Percentiles rank a stretch among this genome's conserved stretches.
Evolutionary conservation across 2,888 invertebrate species (phyloP).

Genomic region (Pachymerium ferrugineum): DNA sequence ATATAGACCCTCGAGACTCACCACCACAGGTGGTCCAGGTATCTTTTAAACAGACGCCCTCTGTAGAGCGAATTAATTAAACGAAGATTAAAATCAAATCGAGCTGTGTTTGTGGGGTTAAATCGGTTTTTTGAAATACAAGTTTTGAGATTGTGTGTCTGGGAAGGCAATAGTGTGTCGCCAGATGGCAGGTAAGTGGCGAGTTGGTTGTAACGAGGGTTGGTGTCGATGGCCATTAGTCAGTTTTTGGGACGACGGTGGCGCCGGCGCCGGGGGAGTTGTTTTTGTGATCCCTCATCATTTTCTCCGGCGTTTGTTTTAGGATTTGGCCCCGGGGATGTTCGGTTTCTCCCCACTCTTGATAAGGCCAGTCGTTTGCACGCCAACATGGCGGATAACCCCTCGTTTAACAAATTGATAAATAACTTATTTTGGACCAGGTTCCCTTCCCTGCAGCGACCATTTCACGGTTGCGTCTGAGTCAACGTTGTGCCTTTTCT

Average conservation of each 20-base stretch:
- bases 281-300: slow-evolving; percentile 16
- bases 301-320: background rate
- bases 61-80: slow-evolving; percentile 6
- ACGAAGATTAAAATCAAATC: no score
- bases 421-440: slow-evolving; percentile 10
- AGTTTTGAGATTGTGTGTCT: no score
- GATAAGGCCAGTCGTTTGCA: slow-evolving; percentile 22
- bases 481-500: no score
- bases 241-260: background rate
- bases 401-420: slow-evolving; percentile 27
- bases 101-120: background rate
- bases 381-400: slow-evolving; percentile 22
- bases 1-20: background rate
- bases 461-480: no score
- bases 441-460: background rate
- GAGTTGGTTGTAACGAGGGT: background rate
- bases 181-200: background rate
- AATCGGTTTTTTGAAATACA: background rate
- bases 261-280: slow-evolving; percentile 11
- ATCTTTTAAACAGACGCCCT: background rate
- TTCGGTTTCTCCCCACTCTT: background rate
- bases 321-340: slow-evolving; percentile 1
- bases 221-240: background rate
- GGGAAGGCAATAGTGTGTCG: background rate
- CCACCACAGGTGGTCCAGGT: slow-evolving; percentile 24